Percentiles rank a stretch among this genome's conserved stretches.
These are phyloP conservation scores for Drosophila bocqueti DNA, from an alignment of 1,140 invertebrate genomes.

Conservation along the genomic window DNA sequence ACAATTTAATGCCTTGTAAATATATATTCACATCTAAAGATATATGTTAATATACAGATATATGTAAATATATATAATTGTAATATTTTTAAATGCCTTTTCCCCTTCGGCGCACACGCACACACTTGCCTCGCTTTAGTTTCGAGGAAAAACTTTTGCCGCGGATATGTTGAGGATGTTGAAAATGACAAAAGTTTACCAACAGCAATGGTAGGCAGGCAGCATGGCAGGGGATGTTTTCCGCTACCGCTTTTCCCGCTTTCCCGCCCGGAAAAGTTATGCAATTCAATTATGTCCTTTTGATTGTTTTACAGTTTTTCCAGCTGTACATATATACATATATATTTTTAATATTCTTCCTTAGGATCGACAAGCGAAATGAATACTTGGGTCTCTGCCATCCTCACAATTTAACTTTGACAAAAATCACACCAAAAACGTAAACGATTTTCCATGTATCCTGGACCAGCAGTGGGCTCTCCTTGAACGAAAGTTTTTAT, in stretches of 20 bases:
- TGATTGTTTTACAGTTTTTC: constrained; percentile 53
- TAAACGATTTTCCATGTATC: constrained; percentile 74
- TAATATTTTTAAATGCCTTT: constrained; percentile 27
- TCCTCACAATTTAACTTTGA: constrained; percentile 38
- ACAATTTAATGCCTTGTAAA: neutral
- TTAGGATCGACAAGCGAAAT: constrained; percentile 32
- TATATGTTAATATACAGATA: neutral
- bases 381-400: constrained; percentile 19
- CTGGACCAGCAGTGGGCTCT: constrained; percentile 5
- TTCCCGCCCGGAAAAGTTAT: constrained; percentile 37
- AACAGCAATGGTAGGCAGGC: neutral
- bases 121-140: neutral
- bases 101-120: neutral
- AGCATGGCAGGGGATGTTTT: constrained; percentile 9
- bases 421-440: constrained; percentile 16
- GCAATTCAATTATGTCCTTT: constrained; percentile 59
- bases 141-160: constrained; percentile 14
- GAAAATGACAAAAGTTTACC: constrained; percentile 44
- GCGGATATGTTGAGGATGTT: constrained; percentile 32
- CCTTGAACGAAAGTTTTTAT: constrained; percentile 28
- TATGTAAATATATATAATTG: neutral
- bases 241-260: constrained; percentile 5
- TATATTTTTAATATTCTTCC: too few relatives aligned
- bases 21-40: neutral
- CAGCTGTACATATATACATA: neutral